A percentile compares a stretch with the other conserved stretches of the same genome.
phyloP scores from a whole-genome alignment of 2,888 invertebrate genomes.

The Psylliodes chrysocephalus region DNA sequence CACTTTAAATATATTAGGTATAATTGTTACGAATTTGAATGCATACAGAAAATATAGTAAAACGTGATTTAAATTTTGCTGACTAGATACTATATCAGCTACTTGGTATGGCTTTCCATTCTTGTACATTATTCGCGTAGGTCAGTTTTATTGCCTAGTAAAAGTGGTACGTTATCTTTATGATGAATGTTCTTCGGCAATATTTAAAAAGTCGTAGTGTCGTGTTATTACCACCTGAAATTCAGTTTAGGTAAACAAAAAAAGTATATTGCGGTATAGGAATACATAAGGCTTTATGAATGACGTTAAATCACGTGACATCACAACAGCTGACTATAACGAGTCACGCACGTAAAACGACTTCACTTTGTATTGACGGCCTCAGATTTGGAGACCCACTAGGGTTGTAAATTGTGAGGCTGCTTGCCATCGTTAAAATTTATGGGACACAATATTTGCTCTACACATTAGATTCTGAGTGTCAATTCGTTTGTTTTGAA shows the following conservation, averaged over 20 bases:
- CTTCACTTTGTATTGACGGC: conserved; percentile 16
- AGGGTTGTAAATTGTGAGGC: conserved; percentile 15
- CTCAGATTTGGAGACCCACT: conserved; percentile 24
- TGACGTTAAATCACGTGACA: conserved; percentile 54
- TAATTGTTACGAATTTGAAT: conserved; percentile 6
- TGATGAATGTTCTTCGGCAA: conserved; percentile 3
- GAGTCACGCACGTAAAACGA: conserved; percentile 55
- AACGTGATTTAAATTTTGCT: conserved; percentile 1
- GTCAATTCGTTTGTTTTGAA: conserved; percentile 27
- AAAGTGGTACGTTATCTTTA: conserved; percentile 52
- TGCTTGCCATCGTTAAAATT: conserved; percentile 22
- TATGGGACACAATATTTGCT: conserved; percentile 27
- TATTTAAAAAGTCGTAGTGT: background rate
- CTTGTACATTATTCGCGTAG: conserved; percentile 50
- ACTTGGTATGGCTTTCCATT: conserved; percentile 1
- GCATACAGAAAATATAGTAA: background rate
- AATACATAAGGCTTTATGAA: conserved; percentile 15
- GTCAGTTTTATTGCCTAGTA: conserved; percentile 65
- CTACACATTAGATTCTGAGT: conserved; percentile 22
- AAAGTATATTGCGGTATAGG: conserved; percentile 6
- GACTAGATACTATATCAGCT: background rate
- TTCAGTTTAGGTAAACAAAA: background rate
- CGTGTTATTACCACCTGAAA: background rate
- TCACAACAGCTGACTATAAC: conserved; percentile 59
- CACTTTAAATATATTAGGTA: background rate